phyloP scores from a whole-genome alignment of 2,113 vertebrate species.

The Tringa solitaria region DNA sequence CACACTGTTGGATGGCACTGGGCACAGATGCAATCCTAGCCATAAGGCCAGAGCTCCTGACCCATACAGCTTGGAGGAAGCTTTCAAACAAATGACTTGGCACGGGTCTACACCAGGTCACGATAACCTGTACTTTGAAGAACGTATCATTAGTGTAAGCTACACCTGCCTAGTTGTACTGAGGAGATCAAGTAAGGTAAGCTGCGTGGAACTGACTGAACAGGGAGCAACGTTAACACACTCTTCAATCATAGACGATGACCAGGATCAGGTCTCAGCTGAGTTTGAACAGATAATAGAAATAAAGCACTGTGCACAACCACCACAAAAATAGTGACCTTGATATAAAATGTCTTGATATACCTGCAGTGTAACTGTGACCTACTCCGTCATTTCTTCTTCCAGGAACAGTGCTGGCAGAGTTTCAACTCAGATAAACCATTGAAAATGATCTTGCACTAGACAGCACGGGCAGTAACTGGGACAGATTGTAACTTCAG shows the following conservation, averaged over 20 bases:
- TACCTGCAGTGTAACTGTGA: neutral
- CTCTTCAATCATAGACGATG: neutral
- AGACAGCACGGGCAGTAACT: neutral
- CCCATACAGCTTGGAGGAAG: neutral
- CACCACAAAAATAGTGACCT: neutral
- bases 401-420: neutral
- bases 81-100: neutral
- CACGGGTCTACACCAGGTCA: neutral
- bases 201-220: neutral
- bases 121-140: neutral
- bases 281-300: neutral
- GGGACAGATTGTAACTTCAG: neutral
- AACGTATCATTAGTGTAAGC: neutral
- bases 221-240: neutral
- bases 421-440: neutral
- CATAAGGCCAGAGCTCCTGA: neutral
- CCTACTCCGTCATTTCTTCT: neutral
- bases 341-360: neutral
- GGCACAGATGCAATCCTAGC: neutral
- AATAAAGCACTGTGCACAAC: neutral
- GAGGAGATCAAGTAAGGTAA: neutral
- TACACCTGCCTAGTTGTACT: neutral
- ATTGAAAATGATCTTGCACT: neutral
- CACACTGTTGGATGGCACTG: neutral
- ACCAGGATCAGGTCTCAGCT: neutral